A percentile compares a stretch with the other conserved stretches of the same genome.
These are phyloP conservation scores for Halictus rubicundus DNA, from an alignment of 1,140 invertebrate genomes.

Conservation along the genomic window DNA sequence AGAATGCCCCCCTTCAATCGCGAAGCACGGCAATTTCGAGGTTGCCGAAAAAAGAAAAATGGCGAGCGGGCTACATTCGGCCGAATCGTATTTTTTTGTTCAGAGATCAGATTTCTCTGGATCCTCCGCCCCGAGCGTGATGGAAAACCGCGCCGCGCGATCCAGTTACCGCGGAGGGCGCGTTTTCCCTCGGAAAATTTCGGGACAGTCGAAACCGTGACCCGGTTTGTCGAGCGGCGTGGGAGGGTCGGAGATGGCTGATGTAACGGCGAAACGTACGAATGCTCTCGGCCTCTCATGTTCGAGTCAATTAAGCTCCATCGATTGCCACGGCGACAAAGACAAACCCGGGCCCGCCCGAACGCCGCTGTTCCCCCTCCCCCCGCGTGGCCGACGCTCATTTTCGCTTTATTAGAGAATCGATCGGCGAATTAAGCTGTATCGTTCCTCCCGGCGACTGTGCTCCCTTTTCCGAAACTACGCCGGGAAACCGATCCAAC, in stretches of 20 bases:
- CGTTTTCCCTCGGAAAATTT: constrained; percentile 32
- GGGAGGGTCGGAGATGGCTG: constrained; percentile 4
- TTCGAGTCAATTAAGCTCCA: constrained; percentile 60
- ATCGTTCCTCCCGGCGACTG: too few relatives aligned
- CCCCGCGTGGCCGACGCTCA: neutral
- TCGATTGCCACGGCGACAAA: constrained; percentile 59
- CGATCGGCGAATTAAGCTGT: constrained; percentile 8
- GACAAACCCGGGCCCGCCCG: constrained; percentile 40
- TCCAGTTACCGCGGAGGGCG: constrained; percentile 27
- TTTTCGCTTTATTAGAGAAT: constrained; percentile 23
- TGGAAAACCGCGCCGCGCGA: neutral
- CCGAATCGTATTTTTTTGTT: too few relatives aligned
- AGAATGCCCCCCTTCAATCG: too few relatives aligned
- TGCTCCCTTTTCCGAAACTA: too few relatives aligned
- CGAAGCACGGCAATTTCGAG: too few relatives aligned
- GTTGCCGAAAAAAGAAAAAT: too few relatives aligned
- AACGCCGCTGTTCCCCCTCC: constrained; percentile 7
- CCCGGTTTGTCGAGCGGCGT: constrained; percentile 28
- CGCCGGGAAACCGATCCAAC: too few relatives aligned
- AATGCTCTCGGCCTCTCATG: constrained; percentile 51
- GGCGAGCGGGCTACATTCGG: too few relatives aligned
- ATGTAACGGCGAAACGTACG: constrained; percentile 50
- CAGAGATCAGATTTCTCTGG: neutral
- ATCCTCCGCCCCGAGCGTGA: too few relatives aligned
- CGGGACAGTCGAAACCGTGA: constrained; percentile 35